phyloP scores from a whole-genome alignment of 2,888 invertebrate species.

The Campoletis raptor region DNA sequence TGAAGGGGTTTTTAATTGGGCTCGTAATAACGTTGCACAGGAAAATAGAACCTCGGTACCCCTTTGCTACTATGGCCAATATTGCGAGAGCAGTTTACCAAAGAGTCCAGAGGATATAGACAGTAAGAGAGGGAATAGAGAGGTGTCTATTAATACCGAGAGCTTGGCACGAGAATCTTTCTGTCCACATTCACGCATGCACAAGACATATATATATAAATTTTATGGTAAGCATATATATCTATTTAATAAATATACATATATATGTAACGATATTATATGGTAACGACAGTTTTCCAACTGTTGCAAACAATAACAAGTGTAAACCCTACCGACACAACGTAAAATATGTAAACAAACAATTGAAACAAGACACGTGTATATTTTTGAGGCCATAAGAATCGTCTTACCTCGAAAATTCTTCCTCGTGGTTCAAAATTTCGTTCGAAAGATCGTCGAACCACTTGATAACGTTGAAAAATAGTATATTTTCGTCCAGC shows the following conservation, averaged over 20 bases:
- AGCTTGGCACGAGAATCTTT: conserved; percentile 70
- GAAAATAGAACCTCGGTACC: conserved; percentile 50
- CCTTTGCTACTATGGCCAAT: conserved; percentile 48
- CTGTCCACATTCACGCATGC: conserved; percentile 24
- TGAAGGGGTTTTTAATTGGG: background rate
- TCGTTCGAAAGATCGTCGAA: conserved; percentile 1
- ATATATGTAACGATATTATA: background rate
- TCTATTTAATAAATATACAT: background rate
- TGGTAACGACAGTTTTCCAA: conserved; percentile 3
- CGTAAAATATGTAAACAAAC: background rate
- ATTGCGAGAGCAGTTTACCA: conserved; percentile 57
- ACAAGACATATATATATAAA: background rate
- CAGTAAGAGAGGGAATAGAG: conserved; percentile 58
- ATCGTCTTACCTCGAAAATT: conserved; percentile 11
- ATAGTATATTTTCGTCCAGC: background rate
- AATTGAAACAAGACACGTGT: background rate
- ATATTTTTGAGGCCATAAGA: background rate
- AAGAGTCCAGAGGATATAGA: conserved; percentile 52
- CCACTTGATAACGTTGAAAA: conserved; percentile 22
- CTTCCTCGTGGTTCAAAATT: conserved; percentile 18
- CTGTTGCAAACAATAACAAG: background rate
- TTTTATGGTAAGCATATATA: background rate
- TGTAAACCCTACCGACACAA: background rate
- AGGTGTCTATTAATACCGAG: conserved; percentile 71
- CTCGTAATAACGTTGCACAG: conserved; percentile 20